Conservation (phyloP, 2,113 vertebrate genomes). For the Aegithalos caudatus region DNA sequence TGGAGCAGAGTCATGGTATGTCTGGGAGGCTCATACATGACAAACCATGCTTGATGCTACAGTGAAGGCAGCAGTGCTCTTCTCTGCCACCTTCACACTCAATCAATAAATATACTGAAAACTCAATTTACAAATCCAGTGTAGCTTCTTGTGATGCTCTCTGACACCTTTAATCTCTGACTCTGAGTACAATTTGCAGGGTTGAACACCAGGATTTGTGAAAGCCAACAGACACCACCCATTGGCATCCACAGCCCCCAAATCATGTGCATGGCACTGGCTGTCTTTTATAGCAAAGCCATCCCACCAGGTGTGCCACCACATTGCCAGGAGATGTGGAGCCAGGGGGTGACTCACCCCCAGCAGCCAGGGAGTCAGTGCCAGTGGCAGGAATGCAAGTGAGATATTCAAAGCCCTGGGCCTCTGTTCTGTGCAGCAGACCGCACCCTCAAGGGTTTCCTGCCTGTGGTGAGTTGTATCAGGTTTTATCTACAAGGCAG, state of each 20-base stretch:
- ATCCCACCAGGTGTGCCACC: background rate
- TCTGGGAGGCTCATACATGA: background rate
- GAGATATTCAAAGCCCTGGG: background rate
- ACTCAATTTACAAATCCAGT: background rate
- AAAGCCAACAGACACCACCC: rapidly evolving
- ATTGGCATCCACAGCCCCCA: rapidly evolving
- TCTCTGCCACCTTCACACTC: background rate
- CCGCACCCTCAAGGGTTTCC: background rate
- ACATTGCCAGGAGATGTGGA: background rate
- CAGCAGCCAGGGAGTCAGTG: background rate
- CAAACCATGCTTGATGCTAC: background rate
- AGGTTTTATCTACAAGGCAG: background rate
- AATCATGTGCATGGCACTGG: rapidly evolving
- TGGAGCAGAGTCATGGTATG: background rate
- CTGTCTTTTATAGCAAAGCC: background rate
- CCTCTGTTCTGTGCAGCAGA: background rate
- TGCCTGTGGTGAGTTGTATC: background rate
- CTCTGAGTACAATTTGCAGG: background rate
- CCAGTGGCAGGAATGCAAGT: background rate
- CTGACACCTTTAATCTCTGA: background rate
- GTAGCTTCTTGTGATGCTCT: background rate
- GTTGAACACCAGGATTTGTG: background rate
- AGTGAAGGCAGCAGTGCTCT: background rate
- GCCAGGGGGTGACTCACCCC: background rate
- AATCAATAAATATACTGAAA: background rate